A percentile compares a stretch with the other conserved stretches of the same genome.
Conservation (phyloP, 64 coral and sea anemone species). For the Pocillopora damicornis region DNA sequence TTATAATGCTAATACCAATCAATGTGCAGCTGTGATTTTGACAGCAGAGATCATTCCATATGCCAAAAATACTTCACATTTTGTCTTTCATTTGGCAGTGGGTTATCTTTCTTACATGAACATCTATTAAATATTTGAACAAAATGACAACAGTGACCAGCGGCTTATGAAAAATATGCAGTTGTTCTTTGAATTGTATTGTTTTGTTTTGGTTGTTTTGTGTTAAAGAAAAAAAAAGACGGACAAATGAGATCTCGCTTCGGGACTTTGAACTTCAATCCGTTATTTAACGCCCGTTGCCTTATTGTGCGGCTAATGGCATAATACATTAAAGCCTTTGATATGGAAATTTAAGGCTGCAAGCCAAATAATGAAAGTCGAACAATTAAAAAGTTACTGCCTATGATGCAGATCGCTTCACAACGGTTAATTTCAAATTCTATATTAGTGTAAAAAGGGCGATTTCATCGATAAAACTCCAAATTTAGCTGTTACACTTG, state of each 20-base stretch:
- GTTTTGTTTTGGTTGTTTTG: no score
- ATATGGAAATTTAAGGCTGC: slow-evolving; percentile 8
- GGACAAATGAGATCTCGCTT: neutral
- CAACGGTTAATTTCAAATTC: neutral
- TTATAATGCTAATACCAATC: no score
- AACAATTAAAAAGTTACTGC: slow-evolving; percentile 3
- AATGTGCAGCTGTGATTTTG: neutral
- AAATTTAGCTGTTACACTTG: no score
- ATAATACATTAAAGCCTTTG: slow-evolving; percentile 1
- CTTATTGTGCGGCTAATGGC: slow-evolving; percentile 1
- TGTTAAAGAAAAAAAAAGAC: no score
- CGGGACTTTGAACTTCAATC: neutral
- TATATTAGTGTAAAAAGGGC: no score
- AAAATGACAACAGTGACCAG: no score
- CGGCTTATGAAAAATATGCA: no score
- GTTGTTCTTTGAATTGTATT: no score
- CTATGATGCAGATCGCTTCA: neutral
- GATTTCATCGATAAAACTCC: no score
- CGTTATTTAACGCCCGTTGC: neutral
- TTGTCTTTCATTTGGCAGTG: neutral
- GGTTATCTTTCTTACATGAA: neutral
- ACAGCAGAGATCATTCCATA: neutral
- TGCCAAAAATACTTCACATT: neutral
- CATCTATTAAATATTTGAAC: neutral
- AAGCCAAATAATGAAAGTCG: neutral